Percentiles rank a stretch among this genome's conserved stretches.
Conservation (phyloP, 2,797 vertebrate genomes). For the Characodon lateralis region DNA sequence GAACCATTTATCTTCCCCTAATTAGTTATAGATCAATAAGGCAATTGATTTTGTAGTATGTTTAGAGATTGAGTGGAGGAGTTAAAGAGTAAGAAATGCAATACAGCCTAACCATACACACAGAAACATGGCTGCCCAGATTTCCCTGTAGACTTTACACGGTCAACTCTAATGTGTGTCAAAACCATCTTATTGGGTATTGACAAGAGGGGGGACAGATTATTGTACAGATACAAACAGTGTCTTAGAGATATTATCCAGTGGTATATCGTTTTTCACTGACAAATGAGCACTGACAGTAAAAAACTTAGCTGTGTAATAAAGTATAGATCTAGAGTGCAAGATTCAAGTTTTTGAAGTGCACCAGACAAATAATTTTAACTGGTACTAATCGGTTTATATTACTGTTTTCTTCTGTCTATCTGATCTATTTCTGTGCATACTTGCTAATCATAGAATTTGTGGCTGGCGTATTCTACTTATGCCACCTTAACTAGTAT, state of each 20-base stretch:
- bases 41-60: conserved; percentile 84
- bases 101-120: conserved; percentile 68
- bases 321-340: not conserved
- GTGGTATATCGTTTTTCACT: not conserved
- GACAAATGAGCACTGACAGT: not conserved
- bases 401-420: too few relatives aligned
- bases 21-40: conserved; percentile 86
- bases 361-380: not conserved
- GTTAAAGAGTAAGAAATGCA: conserved; percentile 76
- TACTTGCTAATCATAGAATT: too few relatives aligned
- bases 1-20: conserved; percentile 83
- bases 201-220: conserved; percentile 3
- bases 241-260: not conserved
- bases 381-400: too few relatives aligned
- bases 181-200: conserved; percentile 51
- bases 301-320: not conserved
- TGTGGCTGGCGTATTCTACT: too few relatives aligned
- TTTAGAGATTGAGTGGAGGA: conserved; percentile 72
- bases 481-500: too few relatives aligned
- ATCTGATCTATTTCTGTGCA: too few relatives aligned
- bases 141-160: conserved; percentile 67
- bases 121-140: conserved; percentile 74
- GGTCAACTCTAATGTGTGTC: conserved; percentile 52
- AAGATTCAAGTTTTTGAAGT: not conserved
- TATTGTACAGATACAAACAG: conserved; percentile 25